Base-by-base conservation (phyloP, 2,888 invertebrate genomes). In the Troglohyphantes excavatus region DNA sequence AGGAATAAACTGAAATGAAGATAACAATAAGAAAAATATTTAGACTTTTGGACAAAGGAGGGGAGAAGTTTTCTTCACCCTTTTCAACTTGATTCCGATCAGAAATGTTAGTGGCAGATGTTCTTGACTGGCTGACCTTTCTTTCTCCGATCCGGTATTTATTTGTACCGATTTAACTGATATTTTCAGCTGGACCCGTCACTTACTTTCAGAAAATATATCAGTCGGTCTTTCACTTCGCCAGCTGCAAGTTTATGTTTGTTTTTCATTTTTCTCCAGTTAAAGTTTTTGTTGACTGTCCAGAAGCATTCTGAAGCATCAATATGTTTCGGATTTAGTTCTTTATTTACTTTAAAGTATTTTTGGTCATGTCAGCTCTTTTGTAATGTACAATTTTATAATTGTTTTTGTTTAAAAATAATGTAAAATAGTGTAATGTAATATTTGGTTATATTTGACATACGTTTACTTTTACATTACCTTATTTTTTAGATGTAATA, bases 81-180 rank as follows among this genome's bases (percentile, higher is more conserved):
- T 85, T n/a, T 81, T 46, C 65, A 82, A 82, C 81, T 89, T 82
- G 68, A 89, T 83, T 89, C 46, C 63, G 82, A 89, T 89, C 88
- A 70, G 46, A 82, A 83, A 76, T 76, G 88, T 89, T 82, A 76
- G 27, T 39, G 59, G 75, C 88, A 89, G 82, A 89, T 89, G 88
- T 61, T 82, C 59, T 76, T 89, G 85, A 86, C 85, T 86, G 85
- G 76, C 85, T 86, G 85, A 86, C 85, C 85, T 78, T 83, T 78
- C 70, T 86, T 70, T 78, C 39, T 78, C 43, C 29, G 68, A 70
- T 59, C 13, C 21, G 27, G 46, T 26, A 13, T 27, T 70, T 68
- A 59, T 84, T 84, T 75, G 75, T 65, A 75, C 75, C 9, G 59
- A 29, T 29, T 67, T 75, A 84, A 84, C 73, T 84, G 84, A 75